Evolutionary conservation across 2,113 vertebrate species (phyloP).

Genomic region (Natator depressus): DNA sequence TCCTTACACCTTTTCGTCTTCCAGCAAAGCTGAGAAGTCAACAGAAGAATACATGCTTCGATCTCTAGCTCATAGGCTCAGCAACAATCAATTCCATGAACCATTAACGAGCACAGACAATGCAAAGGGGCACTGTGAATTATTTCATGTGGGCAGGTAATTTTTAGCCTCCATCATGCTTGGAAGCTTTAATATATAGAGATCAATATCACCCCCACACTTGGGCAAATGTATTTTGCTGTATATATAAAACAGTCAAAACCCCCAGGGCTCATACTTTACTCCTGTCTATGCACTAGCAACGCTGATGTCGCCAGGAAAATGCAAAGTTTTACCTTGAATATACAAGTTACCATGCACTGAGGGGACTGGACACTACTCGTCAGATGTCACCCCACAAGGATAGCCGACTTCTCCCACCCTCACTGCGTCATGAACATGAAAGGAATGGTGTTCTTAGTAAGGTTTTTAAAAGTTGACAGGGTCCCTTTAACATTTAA

Average conservation of each 20-base stretch:
- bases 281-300: not conserved
- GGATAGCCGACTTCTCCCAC: not conserved
- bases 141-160: fast-evolving
- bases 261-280: not conserved
- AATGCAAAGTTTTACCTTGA: not conserved
- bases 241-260: not conserved
- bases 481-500: not conserved
- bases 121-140: not conserved
- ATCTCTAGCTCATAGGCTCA: not conserved
- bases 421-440: not conserved
- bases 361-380: not conserved
- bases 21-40: not conserved
- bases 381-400: not conserved
- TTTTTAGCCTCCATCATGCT: not conserved
- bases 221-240: not conserved
- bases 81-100: not conserved
- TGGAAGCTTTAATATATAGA: not conserved
- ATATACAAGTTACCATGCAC: fast-evolving
- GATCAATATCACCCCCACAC: not conserved
- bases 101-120: not conserved
- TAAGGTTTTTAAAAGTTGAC: not conserved
- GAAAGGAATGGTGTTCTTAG: not conserved
- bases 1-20: not conserved
- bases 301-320: not conserved
- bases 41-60: fast-evolving